Conservation (phyloP, 2,888 invertebrate species). For the Tipula lateralis region DNA sequence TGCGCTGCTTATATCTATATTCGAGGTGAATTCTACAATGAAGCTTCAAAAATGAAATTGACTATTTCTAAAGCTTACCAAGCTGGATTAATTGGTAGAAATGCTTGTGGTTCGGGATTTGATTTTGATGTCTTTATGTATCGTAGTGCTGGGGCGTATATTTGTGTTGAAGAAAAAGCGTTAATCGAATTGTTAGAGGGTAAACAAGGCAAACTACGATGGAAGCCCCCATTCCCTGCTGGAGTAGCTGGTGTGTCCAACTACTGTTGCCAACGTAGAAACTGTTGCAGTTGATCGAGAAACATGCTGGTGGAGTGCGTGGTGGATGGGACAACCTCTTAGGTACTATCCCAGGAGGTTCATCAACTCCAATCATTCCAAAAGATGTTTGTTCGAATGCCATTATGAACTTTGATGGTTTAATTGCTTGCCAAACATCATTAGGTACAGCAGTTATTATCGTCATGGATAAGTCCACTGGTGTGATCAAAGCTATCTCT, state of each 20-base stretch:
- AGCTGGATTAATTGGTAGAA: constrained; percentile 90
- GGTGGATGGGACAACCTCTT: constrained; percentile 99
- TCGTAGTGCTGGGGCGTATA: constrained; percentile 97
- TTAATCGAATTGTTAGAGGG: constrained; percentile 98
- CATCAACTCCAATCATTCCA: constrained; percentile 96
- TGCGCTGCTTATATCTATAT: constrained; percentile 98
- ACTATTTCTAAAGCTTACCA: constrained; percentile 97
- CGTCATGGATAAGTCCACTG: constrained; percentile 97
- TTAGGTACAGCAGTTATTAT: constrained; percentile 98
- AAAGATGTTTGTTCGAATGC: constrained; percentile 89
- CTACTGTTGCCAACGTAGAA: constrained; percentile 98
- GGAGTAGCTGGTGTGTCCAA: constrained; percentile 98
- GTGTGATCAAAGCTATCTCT: constrained; percentile 94
- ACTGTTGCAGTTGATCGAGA: constrained; percentile 96
- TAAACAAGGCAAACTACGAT: constrained; percentile 93
- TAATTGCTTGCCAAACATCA: constrained; percentile 89
- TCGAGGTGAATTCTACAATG: constrained; percentile 99
- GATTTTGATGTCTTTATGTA: constrained; percentile 98
- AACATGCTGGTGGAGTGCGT: constrained; percentile 91
- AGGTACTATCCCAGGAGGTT: constrained; percentile 96
- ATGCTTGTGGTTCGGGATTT: constrained; percentile 92
- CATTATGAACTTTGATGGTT: constrained; percentile 96
- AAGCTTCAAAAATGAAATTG: constrained; percentile 95
- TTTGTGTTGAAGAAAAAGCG: constrained; percentile 99
- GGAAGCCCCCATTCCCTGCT: constrained; percentile 99